Evolutionary conservation across 2,113 vertebrate genomes (phyloP).

Genomic region (Hippolais icterina): DNA sequence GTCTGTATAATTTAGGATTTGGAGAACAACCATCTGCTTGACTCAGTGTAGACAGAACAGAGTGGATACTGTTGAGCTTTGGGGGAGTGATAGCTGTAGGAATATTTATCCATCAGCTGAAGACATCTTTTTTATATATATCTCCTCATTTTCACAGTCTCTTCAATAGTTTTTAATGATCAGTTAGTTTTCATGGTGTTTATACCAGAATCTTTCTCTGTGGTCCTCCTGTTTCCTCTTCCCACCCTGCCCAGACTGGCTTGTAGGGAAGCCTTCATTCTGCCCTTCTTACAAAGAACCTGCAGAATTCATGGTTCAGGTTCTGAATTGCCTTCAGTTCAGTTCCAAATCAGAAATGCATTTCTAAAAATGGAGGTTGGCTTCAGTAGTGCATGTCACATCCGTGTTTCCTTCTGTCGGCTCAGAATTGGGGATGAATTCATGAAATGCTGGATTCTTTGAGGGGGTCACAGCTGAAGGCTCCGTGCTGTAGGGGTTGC

Average conservation of each 20-base stretch:
- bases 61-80: neutral
- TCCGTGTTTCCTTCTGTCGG: neutral
- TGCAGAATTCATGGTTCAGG: neutral
- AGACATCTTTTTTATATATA: neutral
- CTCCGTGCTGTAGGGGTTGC: neutral
- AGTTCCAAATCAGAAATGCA: neutral
- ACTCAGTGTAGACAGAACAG: neutral
- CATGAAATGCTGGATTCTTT: neutral
- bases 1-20: neutral
- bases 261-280: neutral
- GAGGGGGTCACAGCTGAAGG: neutral
- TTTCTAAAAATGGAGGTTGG: neutral
- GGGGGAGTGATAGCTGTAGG: neutral
- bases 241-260: neutral
- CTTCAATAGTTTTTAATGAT: neutral
- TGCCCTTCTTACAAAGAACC: neutral
- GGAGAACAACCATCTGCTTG: neutral
- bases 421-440: neutral
- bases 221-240: neutral
- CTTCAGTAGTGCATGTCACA: neutral
- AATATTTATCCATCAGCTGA: neutral
- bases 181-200: neutral
- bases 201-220: neutral
- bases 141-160: neutral
- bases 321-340: neutral